A percentile compares a stretch with the other conserved stretches of the same genome.
Conservation (phyloP, 1,140 invertebrate species). For the Uloborus diversus region DNA sequence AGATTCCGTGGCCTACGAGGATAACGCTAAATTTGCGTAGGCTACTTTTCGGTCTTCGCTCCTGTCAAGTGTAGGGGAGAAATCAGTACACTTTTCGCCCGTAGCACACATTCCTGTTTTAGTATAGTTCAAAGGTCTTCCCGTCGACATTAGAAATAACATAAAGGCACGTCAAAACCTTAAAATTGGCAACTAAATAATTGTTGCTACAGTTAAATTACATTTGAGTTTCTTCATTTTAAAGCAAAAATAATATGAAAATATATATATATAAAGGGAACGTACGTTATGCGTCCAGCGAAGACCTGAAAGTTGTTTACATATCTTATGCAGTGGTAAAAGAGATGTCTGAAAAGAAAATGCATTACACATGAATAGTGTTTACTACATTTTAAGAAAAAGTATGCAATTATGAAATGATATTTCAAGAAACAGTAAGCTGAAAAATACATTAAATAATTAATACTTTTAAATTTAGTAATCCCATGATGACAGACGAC, state of each 20-base stretch:
- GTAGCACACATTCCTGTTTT: too few relatives aligned
- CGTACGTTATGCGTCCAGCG: slow-evolving; percentile 14
- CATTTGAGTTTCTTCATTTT: background rate
- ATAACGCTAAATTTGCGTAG: too few relatives aligned
- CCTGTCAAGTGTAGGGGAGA: too few relatives aligned
- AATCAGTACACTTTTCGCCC: too few relatives aligned
- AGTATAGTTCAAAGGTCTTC: too few relatives aligned
- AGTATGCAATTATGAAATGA: background rate
- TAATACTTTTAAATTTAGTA: background rate
- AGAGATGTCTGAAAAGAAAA: background rate
- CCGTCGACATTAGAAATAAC: too few relatives aligned
- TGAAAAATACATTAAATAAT: background rate
- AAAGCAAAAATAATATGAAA: background rate
- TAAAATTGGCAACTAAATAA: too few relatives aligned
- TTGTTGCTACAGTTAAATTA: too few relatives aligned
- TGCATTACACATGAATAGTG: background rate
- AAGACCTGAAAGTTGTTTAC: background rate
- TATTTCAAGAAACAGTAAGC: background rate
- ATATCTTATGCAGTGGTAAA: background rate
- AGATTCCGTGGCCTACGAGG: too few relatives aligned
- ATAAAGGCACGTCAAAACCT: too few relatives aligned
- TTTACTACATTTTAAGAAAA: too few relatives aligned
- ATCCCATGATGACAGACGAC: slow-evolving; percentile 21
- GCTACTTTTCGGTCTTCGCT: too few relatives aligned
- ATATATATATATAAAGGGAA: background rate